Percentiles rank a stretch among this genome's conserved stretches.
phyloP scores from a whole-genome alignment of 2,797 vertebrate genomes.

The Gadopsis bispinosus region DNA sequence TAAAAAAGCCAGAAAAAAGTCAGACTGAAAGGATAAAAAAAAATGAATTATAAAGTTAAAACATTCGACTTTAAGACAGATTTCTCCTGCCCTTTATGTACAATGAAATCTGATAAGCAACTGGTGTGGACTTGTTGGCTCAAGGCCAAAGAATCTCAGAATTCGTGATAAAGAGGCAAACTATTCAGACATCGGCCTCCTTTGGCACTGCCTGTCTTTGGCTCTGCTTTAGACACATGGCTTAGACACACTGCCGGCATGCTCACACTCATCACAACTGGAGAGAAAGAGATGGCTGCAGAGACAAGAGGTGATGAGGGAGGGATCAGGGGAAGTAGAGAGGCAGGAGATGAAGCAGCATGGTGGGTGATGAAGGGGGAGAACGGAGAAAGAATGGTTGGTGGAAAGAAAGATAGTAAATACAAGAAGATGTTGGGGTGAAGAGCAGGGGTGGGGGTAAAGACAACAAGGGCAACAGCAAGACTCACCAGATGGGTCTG shows the following conservation, averaged over 20 bases:
- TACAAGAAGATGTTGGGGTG: constrained; percentile 4
- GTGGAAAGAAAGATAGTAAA: constrained; percentile 24
- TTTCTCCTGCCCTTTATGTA: constrained; percentile 35
- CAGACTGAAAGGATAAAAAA: constrained; percentile 10
- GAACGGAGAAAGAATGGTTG: constrained; percentile 3
- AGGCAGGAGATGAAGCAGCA: constrained; percentile 8
- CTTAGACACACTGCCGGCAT: constrained; percentile 53
- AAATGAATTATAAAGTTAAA: not conserved
- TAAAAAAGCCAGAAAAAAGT: constrained; percentile 4
- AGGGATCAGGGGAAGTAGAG: constrained; percentile 45
- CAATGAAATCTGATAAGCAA: constrained; percentile 43
- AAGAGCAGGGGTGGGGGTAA: not conserved
- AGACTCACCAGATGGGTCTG: constrained; percentile 77
- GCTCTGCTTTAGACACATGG: constrained; percentile 44
- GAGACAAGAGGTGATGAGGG: constrained; percentile 28
- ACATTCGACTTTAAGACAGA: constrained; percentile 34
- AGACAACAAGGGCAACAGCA: not conserved
- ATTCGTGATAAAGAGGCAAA: constrained; percentile 37
- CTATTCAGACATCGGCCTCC: constrained; percentile 44
- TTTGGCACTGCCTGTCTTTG: constrained; percentile 54
- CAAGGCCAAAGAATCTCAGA: constrained; percentile 45
- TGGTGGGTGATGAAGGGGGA: constrained; percentile 30
- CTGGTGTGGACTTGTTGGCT: constrained; percentile 27
- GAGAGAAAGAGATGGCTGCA: constrained; percentile 27
- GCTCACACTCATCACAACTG: constrained; percentile 54